phyloP scores from a whole-genome alignment of 2,888 invertebrate species.

The Xylocampa areola region DNA sequence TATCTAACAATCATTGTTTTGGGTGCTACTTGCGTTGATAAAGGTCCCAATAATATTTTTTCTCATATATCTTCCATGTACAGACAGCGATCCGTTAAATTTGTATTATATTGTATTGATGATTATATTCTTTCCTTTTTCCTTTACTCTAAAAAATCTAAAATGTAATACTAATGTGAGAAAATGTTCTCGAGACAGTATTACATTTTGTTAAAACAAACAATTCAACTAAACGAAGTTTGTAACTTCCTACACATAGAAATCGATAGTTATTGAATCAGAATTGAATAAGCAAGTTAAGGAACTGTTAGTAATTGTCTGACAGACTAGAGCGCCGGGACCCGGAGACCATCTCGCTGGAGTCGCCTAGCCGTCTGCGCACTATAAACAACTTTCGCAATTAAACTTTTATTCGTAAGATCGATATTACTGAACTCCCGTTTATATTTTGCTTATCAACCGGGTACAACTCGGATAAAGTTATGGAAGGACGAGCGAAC shows the following conservation, averaged over 20 bases:
- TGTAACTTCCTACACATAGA: slow-evolving; percentile 25
- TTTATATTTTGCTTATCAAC: slow-evolving; percentile 78
- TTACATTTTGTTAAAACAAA: slow-evolving; percentile 27
- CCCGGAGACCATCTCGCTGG: slow-evolving; percentile 61
- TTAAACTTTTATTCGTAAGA: slow-evolving; percentile 85
- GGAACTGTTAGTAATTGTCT: slow-evolving; percentile 68
- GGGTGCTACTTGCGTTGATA: no score
- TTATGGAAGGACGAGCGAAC: slow-evolving; percentile 54
- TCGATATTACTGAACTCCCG: slow-evolving; percentile 75
- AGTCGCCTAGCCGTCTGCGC: slow-evolving; percentile 75
- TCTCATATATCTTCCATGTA: no score
- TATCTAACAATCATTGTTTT: no score
- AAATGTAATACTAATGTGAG: no score
- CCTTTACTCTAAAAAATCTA: no score
- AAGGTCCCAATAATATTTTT: no score
- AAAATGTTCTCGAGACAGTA: slow-evolving; percentile 5
- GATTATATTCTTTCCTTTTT: no score
- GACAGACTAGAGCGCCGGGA: slow-evolving; percentile 54
- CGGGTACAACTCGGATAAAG: slow-evolving; percentile 62
- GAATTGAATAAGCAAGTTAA: slow-evolving; percentile 65
- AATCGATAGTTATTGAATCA: slow-evolving; percentile 58
- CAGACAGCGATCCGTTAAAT: no score
- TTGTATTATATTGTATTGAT: no score
- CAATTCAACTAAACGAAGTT: slow-evolving; percentile 35
- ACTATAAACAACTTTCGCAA: slow-evolving; percentile 86